Base-by-base conservation (phyloP, 2,113 vertebrate genomes). In the Origma solitaria region DNA sequence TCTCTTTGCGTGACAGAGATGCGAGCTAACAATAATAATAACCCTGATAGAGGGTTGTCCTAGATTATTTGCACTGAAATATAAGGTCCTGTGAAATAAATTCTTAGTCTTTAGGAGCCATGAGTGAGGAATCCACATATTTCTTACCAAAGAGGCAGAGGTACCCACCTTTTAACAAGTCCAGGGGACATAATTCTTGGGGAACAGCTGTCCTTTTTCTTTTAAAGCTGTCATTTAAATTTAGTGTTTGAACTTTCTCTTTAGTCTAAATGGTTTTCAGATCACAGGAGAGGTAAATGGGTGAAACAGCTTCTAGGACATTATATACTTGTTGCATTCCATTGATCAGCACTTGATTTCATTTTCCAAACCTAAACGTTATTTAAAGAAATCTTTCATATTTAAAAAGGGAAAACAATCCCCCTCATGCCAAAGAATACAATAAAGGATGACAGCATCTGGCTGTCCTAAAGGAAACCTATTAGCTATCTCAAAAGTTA, bases 51-150 rank as follows among this genome's bases (percentile, higher is more conserved):
- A 66, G 21, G 25, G 15, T 27, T 81, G n/a, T n/a, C 31, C 61
- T 47, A 24, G 40, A 72, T 37, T 53, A 60, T 37, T 73, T 75
- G n/a, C 12, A 23, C 24, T 61, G n/a, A 85, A 73, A 68, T 44
- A 51, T 1, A 75, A 64, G 13, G 69, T 31, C 40, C 25, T 30
- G 42, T 60, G 66, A 82, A 86, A 54, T 45, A 93, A 87, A 69
- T 33, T 40, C 68, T 77, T 17, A 33, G 30, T 37, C 19, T n/a
- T n/a, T 42, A 20, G 4, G 28, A 84, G 44, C 23, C 18, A 3
- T 2, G 35, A 64, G 13, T 18, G 45, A 68, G 50, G 62, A 54
- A 75, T 21, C 18, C 20, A 23, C 0, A 0, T 20, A 15, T 22
- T 56, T 85, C n/a, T 56, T 33, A 72, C 7, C 21, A 40, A 68